Evolutionary conservation across 2,797 vertebrate species (phyloP).

Genomic region (Argyrosomus regius): DNA sequence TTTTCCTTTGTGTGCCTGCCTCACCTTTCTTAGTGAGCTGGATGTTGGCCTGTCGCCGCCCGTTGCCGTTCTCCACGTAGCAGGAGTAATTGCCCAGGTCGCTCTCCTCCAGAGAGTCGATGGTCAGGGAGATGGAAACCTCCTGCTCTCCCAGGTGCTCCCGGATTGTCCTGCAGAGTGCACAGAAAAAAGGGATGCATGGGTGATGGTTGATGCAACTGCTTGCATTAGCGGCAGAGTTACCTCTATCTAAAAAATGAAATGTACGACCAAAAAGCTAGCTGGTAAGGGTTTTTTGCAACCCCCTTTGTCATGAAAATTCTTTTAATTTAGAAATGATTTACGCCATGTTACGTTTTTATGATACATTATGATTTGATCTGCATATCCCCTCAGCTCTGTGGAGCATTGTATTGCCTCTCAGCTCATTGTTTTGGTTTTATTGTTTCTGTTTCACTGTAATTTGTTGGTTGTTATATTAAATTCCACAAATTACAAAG

Average conservation of each 20-base stretch:
- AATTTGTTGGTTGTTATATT: too few species aligned
- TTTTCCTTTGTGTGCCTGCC: not conserved
- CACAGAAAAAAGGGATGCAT: not conserved
- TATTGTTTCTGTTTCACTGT: too few species aligned
- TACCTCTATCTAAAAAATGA: not conserved
- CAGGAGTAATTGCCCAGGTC: conserved; percentile 99
- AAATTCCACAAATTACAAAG: too few species aligned
- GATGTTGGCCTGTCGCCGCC: conserved; percentile 92
- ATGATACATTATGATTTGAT: too few species aligned
- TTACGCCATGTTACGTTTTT: too few species aligned
- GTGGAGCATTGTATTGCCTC: too few species aligned
- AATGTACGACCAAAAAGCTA: conserved; percentile 2
- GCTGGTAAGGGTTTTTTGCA: not conserved
- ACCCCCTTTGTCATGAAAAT: too few species aligned
- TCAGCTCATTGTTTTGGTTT: too few species aligned
- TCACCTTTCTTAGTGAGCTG: conserved; percentile 94
- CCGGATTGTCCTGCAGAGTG: conserved; percentile 89
- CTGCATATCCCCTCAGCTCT: too few species aligned
- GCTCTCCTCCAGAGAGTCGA: conserved; percentile 93
- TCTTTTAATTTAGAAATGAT: conserved; percentile 2
- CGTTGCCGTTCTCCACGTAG: conserved; percentile 96
- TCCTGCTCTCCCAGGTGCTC: conserved; percentile 98
- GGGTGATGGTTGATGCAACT: not conserved
- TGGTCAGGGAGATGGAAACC: conserved; percentile 95
- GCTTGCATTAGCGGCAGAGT: too few species aligned